These are phyloP conservation scores for Nycticorax nycticorax DNA, from an alignment of 2,113 vertebrate genomes.

Conservation along the genomic window DNA sequence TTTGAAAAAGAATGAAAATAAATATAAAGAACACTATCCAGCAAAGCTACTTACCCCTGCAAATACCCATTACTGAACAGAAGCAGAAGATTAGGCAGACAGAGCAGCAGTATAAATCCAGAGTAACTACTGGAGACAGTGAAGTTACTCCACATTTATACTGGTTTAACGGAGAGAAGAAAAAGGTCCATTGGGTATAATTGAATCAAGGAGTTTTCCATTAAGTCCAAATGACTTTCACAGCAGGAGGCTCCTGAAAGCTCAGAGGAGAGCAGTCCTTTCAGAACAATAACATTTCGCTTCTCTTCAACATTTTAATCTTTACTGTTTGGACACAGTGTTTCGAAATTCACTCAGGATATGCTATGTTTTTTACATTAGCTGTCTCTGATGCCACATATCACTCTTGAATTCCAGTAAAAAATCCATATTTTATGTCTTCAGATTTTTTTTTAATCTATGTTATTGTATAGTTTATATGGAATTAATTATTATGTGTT, in stretches of 20 bases:
- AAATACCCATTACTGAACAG: background rate
- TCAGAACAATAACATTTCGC: background rate
- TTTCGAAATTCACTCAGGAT: background rate
- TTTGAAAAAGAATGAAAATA: conserved; percentile 27
- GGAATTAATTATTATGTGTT: background rate
- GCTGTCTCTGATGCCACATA: background rate
- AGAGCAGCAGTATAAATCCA: conserved; percentile 23
- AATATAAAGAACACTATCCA: background rate
- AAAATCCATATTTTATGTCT: background rate
- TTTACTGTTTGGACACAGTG: conserved; percentile 5
- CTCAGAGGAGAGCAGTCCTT: conserved; percentile 19
- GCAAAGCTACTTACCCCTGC: background rate
- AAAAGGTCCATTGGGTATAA: conserved; percentile 45
- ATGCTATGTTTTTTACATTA: background rate
- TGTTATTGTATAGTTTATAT: background rate
- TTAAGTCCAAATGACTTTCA: conserved; percentile 66
- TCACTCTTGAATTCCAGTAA: background rate
- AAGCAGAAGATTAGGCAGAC: background rate
- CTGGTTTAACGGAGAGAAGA: conserved; percentile 9
- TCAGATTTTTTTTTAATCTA: background rate
- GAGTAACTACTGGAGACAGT: background rate
- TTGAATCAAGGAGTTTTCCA: conserved; percentile 53
- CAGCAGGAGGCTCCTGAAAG: conserved; percentile 46
- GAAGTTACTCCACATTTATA: conserved; percentile 30
- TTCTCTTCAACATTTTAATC: conserved; percentile 12